Conservation (phyloP, 2,113 vertebrate genomes). For the Aptenodytes forsteri region DNA sequence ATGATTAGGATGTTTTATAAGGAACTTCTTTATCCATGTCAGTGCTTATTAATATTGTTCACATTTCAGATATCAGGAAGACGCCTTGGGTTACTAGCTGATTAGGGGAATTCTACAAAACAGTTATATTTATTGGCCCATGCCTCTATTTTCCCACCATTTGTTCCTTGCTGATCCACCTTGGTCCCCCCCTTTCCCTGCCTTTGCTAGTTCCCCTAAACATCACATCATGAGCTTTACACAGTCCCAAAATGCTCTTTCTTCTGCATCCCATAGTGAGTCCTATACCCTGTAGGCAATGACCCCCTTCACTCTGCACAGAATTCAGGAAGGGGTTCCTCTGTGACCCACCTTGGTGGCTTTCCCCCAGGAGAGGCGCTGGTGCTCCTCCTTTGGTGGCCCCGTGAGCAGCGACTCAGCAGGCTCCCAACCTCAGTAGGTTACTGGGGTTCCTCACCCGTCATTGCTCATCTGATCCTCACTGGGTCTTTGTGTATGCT, state of each 20-base stretch:
- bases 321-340: rapidly evolving
- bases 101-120: background rate
- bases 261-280: background rate
- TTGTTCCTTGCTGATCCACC: background rate
- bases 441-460: background rate
- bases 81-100: background rate
- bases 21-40: rapidly evolving
- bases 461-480: background rate
- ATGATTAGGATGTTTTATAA: background rate
- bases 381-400: background rate
- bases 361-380: background rate
- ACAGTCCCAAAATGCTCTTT: background rate
- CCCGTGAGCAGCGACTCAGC: rapidly evolving
- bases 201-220: background rate
- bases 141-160: background rate
- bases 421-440: background rate
- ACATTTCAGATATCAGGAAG: background rate
- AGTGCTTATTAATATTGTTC: background rate
- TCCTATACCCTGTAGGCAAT: background rate
- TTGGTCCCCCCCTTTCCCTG: background rate
- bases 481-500: background rate
- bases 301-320: background rate
- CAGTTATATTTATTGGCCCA: rapidly evolving
- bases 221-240: background rate
- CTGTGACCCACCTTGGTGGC: rapidly evolving